phyloP scores from a whole-genome alignment of 2,888 invertebrate species.

The Cerceris ruficornis region DNA sequence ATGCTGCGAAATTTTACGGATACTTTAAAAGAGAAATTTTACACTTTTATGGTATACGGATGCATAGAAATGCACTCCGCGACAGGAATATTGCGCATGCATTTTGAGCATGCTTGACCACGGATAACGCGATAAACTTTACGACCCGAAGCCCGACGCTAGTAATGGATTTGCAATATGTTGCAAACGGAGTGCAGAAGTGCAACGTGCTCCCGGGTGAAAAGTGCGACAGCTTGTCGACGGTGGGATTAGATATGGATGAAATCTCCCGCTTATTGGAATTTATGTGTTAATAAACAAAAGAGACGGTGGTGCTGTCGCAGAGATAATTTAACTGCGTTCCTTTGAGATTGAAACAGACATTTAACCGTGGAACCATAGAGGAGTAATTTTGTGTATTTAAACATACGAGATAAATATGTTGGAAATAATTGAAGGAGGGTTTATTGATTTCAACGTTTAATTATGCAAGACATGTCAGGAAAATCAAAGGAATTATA shows the following conservation, averaged over 20 bases:
- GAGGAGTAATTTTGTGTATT: too few relatives aligned
- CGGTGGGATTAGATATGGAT: conserved; percentile 60
- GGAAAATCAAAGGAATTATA: too few relatives aligned
- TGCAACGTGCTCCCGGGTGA: conserved; percentile 35
- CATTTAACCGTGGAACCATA: not conserved
- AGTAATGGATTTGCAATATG: conserved; percentile 72
- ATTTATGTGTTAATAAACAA: conserved; percentile 32
- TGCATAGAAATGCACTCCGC: conserved; percentile 64
- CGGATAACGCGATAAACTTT: conserved; percentile 69
- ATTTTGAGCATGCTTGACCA: conserved; percentile 65
- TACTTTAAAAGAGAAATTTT: conserved; percentile 60
- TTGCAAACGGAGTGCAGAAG: conserved; percentile 54
- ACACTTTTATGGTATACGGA: conserved; percentile 58
- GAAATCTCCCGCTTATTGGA: conserved; percentile 39
- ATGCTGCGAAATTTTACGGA: conserved; percentile 42
- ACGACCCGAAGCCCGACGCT: conserved; percentile 61
- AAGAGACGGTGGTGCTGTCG: conserved; percentile 21
- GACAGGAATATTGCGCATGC: conserved; percentile 59
- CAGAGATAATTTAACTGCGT: not conserved
- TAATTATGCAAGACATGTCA: too few relatives aligned
- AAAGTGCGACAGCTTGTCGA: conserved; percentile 60
- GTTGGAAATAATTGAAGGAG: too few relatives aligned
- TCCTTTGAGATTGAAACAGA: not conserved
- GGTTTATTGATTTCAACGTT: too few relatives aligned
- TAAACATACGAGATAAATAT: too few relatives aligned